Evolutionary conservation across 35 echinoderm and acorn worm species (phyloP), one percentile per base, ranked within the genome.

Genomic region (Nesometra sesokonis): DNA sequence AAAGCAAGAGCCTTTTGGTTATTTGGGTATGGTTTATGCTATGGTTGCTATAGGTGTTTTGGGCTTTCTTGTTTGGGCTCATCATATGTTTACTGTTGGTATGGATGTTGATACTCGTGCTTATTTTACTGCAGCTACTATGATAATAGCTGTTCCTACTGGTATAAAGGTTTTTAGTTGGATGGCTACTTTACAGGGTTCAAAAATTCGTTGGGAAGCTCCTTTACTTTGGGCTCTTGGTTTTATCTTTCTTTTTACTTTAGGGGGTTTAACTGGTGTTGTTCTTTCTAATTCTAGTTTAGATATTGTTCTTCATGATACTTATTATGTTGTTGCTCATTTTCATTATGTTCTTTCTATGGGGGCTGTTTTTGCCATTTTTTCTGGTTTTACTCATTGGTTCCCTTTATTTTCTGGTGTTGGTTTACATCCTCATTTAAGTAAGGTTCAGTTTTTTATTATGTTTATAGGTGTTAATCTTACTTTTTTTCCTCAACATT

Each of bases 121-220:
- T 13, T 95, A 95, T 77, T 95, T 91, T 32, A 95, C 90, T 0
- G 86, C 90, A 0, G 90, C 90, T 23, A 95, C 93, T 0, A 91
- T 95, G 90, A 91, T 91, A 17, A 95, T 95, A 46, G 93, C 93
- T 0, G 84, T 95, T 13, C 93, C 93, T 17, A 95, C 93, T 0
- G 93, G 93, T 1, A 89, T 95, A 29, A 95, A 95, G 93, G 90
- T 95, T 0, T 95, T 95, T 34, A 91, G 90, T 9, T 95, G 93
- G 76, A 85, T 95, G 79, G 90, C 90, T 39, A 95, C 90, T 0
- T 39, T 95, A 11, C 90, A 91, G 35, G 93, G 93, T 32, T 85
- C 86, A 36, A 87, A 78, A 11, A 32, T 94, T 35, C 82, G 79
- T 27, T 89, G 84, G 38, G 89, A 94, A 34, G 91, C 89, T 11